Conservation (phyloP, 1,140 invertebrate species). For the Uloborus diversus region DNA sequence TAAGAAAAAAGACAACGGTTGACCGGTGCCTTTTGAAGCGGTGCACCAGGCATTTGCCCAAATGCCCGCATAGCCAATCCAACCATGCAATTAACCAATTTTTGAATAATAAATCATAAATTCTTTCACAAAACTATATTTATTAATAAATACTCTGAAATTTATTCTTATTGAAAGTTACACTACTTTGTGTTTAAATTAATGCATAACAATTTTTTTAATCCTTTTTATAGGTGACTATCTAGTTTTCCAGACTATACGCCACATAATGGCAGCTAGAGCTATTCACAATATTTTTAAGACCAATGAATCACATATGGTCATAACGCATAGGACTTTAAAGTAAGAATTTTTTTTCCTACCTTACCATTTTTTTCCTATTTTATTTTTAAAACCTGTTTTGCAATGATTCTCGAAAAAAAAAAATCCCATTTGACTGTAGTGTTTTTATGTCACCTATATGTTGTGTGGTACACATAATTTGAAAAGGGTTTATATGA, state of each 20-base stretch:
- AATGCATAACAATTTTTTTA: background rate
- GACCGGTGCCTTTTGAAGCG: no score
- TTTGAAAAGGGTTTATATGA: no score
- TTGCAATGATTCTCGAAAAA: no score
- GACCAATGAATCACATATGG: slow-evolving; percentile 66
- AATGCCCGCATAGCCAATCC: no score
- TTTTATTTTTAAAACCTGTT: no score
- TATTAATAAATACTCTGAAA: background rate
- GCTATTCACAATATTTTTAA: slow-evolving; percentile 69
- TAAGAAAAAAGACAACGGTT: no score
- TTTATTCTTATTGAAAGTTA: background rate
- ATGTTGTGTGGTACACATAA: no score
- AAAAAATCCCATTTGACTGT: no score
- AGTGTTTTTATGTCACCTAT: no score
- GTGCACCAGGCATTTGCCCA: no score
- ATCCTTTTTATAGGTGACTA: slow-evolving; percentile 63
- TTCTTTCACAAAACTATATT: background rate
- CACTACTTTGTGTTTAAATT: background rate
- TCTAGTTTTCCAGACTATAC: slow-evolving; percentile 67
- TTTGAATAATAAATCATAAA: background rate
- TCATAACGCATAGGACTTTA: slow-evolving; percentile 65
- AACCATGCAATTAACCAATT: no score
- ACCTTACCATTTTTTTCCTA: background rate
- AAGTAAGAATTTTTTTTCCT: slow-evolving; percentile 60
- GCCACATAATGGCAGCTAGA: slow-evolving; percentile 68